Evolutionary conservation across 2,888 invertebrate genomes (phyloP).

Genomic region (Cephonodes hylas): DNA sequence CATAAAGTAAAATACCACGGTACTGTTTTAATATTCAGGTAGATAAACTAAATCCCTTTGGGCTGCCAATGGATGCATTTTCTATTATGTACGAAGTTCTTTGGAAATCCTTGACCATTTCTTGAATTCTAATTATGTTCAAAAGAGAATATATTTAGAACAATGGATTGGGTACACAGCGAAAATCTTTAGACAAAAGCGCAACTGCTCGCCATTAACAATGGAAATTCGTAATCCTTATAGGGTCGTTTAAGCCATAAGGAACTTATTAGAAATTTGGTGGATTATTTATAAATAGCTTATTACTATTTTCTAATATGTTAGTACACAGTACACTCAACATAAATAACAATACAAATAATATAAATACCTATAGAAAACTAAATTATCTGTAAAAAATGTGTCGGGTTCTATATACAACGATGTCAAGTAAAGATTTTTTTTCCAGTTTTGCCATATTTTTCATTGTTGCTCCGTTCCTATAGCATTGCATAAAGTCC

Average conservation of each 20-base stretch:
- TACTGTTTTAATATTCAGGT: slow-evolving; percentile 31
- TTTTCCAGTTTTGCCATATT: no score
- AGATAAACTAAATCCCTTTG: slow-evolving; percentile 29
- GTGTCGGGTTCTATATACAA: no score
- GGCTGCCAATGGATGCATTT: slow-evolving; percentile 9
- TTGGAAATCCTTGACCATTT: neutral
- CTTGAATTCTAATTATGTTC: slow-evolving; percentile 11
- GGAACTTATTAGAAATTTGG: neutral
- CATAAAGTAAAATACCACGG: slow-evolving; percentile 40
- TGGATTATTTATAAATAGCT: neutral
- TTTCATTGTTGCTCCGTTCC: no score
- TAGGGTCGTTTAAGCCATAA: neutral
- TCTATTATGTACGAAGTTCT: slow-evolving; percentile 13
- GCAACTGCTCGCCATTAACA: neutral
- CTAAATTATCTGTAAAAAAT: no score
- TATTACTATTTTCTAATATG: no score
- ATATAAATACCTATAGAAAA: no score
- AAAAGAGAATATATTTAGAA: slow-evolving; percentile 6
- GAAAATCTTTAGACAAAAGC: neutral
- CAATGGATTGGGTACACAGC: neutral
- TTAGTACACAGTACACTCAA: no score
- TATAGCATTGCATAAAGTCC: no score
- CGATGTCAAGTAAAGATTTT: no score
- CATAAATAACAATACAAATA: no score
- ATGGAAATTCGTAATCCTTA: neutral